phyloP scores from a whole-genome alignment of 2,888 invertebrate species.

The Incurvaria masculella region DNA sequence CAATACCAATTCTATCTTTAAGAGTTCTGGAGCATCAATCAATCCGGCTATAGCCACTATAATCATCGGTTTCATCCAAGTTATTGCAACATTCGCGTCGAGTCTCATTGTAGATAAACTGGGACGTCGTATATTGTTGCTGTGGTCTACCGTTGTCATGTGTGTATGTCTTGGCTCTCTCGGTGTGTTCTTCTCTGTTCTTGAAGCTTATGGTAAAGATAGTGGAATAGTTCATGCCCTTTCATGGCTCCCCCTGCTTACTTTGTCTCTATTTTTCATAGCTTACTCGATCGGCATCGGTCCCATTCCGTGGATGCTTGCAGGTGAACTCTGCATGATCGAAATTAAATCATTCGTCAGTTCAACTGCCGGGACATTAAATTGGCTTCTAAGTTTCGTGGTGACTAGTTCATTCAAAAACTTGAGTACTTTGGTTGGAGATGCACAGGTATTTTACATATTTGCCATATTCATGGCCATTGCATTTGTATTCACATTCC shows the following conservation, averaged over 20 bases:
- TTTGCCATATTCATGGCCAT: constrained; percentile 65
- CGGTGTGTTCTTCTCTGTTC: constrained; percentile 65
- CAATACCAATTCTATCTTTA: constrained; percentile 73
- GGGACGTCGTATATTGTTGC: constrained; percentile 73
- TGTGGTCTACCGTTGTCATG: constrained; percentile 71
- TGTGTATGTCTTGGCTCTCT: constrained; percentile 65
- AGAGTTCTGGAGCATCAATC: constrained; percentile 58
- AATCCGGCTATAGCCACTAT: constrained; percentile 65
- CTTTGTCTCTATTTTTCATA: constrained; percentile 72
- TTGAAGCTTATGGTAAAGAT: constrained; percentile 28
- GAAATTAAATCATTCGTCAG: constrained; percentile 75
- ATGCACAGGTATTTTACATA: constrained; percentile 69
- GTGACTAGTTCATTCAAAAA: constrained; percentile 72
- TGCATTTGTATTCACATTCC: constrained; percentile 65
- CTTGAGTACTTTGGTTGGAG: constrained; percentile 53
- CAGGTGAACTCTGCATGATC: constrained; percentile 74
- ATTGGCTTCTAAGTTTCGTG: constrained; percentile 78
- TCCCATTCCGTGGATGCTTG: constrained; percentile 86
- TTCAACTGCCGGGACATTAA: constrained; percentile 75
- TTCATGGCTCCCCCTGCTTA: constrained; percentile 71
- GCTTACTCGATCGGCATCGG: constrained; percentile 83
- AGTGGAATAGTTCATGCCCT: constrained; percentile 47
- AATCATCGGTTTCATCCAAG: constrained; percentile 81
- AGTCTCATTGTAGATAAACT: constrained; percentile 76
- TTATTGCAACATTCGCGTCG: constrained; percentile 69